Conservation (phyloP, 1,140 invertebrate genomes). For the Drosophila erecta region DNA sequence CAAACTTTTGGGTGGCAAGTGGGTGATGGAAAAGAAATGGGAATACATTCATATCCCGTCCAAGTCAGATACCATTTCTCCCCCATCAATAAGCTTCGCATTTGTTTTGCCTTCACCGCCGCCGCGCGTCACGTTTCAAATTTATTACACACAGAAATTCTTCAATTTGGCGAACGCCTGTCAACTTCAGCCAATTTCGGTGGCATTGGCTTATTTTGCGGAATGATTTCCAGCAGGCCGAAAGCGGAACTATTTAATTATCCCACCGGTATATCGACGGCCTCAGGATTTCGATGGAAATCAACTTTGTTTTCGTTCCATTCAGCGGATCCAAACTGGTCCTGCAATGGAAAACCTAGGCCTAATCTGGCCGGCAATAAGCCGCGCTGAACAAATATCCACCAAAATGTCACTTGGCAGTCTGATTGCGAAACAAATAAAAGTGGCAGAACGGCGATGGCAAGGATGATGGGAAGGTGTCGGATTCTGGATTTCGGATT, state of each 20-base stretch:
- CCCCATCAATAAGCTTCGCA: slow-evolving; percentile 60
- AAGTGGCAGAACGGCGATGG: slow-evolving; percentile 24
- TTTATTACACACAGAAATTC: slow-evolving; percentile 73
- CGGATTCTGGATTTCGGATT: slow-evolving; percentile 4
- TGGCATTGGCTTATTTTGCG: background rate
- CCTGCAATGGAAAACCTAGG: background rate
- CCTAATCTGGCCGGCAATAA: slow-evolving; percentile 46
- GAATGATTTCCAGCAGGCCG: background rate
- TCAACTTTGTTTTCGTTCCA: slow-evolving; percentile 31
- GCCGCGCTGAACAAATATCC: slow-evolving; percentile 43
- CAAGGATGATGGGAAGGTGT: slow-evolving; percentile 10
- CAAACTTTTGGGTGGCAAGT: slow-evolving; percentile 6
- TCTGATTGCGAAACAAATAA: slow-evolving; percentile 70
- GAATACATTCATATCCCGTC: slow-evolving; percentile 31
- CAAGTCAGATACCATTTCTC: slow-evolving; percentile 37
- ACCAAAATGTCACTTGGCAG: slow-evolving; percentile 49
- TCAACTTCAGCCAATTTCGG: slow-evolving; percentile 13
- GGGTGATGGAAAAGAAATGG: background rate
- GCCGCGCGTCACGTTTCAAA: slow-evolving; percentile 73
- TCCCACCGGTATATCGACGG: slow-evolving; percentile 12
- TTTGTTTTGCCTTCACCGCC: slow-evolving; percentile 41
- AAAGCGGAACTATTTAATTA: slow-evolving; percentile 43
- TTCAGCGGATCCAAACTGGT: slow-evolving; percentile 6
- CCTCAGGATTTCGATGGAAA: background rate
- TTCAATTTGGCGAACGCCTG: slow-evolving; percentile 63